Base-by-base conservation (phyloP, 2,888 invertebrate species). In the Ichneumoninae sp. region DNA sequence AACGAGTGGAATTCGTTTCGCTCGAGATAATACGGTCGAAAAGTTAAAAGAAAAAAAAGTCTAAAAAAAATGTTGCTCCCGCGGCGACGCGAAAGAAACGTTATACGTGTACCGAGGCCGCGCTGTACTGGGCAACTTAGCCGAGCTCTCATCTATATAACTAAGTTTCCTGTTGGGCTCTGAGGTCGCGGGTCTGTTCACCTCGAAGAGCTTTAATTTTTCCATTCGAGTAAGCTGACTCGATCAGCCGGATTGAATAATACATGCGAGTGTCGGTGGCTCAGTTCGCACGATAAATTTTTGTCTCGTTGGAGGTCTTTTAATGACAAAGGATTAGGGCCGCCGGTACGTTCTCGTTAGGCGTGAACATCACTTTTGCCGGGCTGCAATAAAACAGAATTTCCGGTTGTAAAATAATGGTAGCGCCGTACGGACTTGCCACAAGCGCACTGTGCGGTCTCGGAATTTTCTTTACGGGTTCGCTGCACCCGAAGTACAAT, bases 391-490 rank as follows among this genome's bases (percentile, higher is more conserved):
- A 60, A 57, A 57, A 22, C 36, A 1, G 7, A 19, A 36, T 22
- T 70, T 36, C 52, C 52, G 54, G 52, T 33, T n/a, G 57, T 72
- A 19, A 57, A 44, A 57, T 26, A 69, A 74, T 81, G 47, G 47
- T 65, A 33, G 5, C 0, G 10, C 72, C 60, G 50, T 57, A 16
- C 52, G 60, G 16, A 47, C 16, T 47, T 47, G 44, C 44, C 33
- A n/a, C 60, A 66, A 54, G 71, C 60, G 50, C 22, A 60, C 71
- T 65, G 50, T 30, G 60, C 40, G 65, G 26, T 36, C 44, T 57
- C 60, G 72, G 33, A 54, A 78, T 85, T 82, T 76, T 80, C 76
- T 85, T 85, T 54, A 57, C 76, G 85, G 76, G 85, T 82, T 85
- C 85, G 82, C 36, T 85, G 85, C 82, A 80, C 76, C 26, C 80